Evolutionary conservation across 2,888 invertebrate species (phyloP), one percentile per base, ranked within the genome.

Genomic region (Drosophila meridionalis): DNA sequence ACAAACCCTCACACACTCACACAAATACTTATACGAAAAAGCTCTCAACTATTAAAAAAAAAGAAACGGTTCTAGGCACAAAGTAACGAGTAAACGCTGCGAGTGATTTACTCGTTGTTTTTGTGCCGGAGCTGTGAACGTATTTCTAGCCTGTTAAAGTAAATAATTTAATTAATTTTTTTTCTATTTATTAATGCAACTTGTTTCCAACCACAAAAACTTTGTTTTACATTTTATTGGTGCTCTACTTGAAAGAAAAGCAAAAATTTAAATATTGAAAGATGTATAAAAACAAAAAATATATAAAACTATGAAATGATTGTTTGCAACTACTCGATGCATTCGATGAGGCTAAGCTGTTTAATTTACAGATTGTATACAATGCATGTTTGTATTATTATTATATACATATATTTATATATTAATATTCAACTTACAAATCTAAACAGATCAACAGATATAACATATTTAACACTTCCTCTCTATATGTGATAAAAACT

Each of bases 381-480:
- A 65, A 56, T 42, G 75, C 53, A 55, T 63, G 55, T 70, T 62
- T 70, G 70, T 70, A 57, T 42, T 71, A 56, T 36, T 52, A 45
- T 43, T 45, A 45, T 45, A 52, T n/a, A 53, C 69, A n/a, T 56
- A 56, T 40, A 56, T 40, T 28, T 56, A 56, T 56, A 40, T 56
- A 56, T 56, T 30, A 28, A 42, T 56, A 42, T 56, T 52, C 52
- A 52, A 53, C 48, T 14, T 36, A 64, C 28, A 55, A 34, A 62
- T 40, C 42, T 40, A 66, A 66, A 64, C 38, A 30, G 40, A 64
- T 71, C 59, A 69, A 74, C 55, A 75, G 60, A 72, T 59, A 73
- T 72, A 73, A 80, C 83, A 89, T 87, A 83, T 84, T 86, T 81
- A 76, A 88, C 87, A 90, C 90, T 88, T 90, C 90, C 90, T 90